Conservation (phyloP, 2,113 vertebrate genomes). For the Dipodomys stephensi region DNA sequence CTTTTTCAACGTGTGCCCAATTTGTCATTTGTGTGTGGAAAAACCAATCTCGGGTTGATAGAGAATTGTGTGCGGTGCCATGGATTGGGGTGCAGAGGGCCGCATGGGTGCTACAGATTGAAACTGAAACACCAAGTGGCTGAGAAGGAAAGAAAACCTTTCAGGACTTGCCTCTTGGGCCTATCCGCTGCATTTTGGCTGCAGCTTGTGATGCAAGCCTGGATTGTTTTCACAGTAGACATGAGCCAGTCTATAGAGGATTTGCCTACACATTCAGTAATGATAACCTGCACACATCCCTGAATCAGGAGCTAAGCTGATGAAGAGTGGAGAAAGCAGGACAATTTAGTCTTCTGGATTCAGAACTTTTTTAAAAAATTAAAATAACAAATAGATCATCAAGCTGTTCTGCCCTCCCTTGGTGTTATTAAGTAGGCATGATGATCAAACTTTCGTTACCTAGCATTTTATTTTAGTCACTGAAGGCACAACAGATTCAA, state of each 20-base stretch:
- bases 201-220: background rate
- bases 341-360: background rate
- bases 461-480: slow-evolving; percentile 27
- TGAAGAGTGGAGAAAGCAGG: background rate
- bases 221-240: background rate
- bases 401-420: background rate
- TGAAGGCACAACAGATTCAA: slow-evolving; percentile 34
- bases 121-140: background rate
- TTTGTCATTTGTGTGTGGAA: background rate
- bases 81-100: background rate
- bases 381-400: background rate
- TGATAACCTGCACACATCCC: background rate
- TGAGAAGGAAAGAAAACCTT: background rate
- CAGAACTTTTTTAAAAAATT: background rate
- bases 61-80: background rate
- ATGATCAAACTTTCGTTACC: background rate
- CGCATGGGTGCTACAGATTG: background rate
- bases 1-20: background rate
- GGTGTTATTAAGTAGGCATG: background rate
- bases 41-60: background rate
- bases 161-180: rapidly evolving
- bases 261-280: background rate
- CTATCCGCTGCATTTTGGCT: background rate
- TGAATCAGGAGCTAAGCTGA: background rate
- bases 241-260: background rate